Base-by-base conservation (phyloP, 2,797 vertebrate species). In the Gila robusta region DNA sequence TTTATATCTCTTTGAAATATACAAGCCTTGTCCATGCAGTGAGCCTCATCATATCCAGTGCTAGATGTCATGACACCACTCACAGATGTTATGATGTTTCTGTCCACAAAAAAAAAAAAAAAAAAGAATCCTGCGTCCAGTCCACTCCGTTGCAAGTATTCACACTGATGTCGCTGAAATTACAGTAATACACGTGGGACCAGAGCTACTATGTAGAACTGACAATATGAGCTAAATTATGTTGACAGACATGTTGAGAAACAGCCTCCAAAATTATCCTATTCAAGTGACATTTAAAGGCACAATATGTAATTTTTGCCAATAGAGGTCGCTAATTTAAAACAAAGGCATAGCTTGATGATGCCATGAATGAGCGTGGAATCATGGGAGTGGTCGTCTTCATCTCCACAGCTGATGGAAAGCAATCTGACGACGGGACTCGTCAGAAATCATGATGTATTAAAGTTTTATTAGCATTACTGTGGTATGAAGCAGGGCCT, bases 141-240 rank as follows among this genome's bases (percentile, higher is more conserved):
- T 54, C 41, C 80, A 78, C 74, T 80, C 49, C 41, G 76, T 12
- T 67, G 5, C 21, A 49, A 78, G 14, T 67, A 79, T 54, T 77
- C 85, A 89, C 91, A 87, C 91, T 91, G 88, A 94, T 74, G 87
- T 89, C 91, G 87, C 91, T 91, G 89, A 94, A 93, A 92, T 89
- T 91, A 87, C 90, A 89, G 79, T 88, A 91, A 89, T 91, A 88
- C 90, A 74, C 1, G 9, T 39, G 62, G 91, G 87, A 76, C 66
- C 47, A 32, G 47, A 16, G 2, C 62, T 76, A 64, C n/a, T n/a
- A n/a, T 66, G 62, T 67, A 74, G 72, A 71, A 66, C 91, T 91
- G 91, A 92, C 6, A 16, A 64, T 76, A 91, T 86, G 86, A 44
- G 26, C 86, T 88, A 89, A 91, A 87, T 91, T 90, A 91, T 89